A percentile compares a stretch with the other conserved stretches of the same genome.
phyloP scores from a whole-genome alignment of 1,140 invertebrate genomes.

The Stegodyphus dumicola region DNA sequence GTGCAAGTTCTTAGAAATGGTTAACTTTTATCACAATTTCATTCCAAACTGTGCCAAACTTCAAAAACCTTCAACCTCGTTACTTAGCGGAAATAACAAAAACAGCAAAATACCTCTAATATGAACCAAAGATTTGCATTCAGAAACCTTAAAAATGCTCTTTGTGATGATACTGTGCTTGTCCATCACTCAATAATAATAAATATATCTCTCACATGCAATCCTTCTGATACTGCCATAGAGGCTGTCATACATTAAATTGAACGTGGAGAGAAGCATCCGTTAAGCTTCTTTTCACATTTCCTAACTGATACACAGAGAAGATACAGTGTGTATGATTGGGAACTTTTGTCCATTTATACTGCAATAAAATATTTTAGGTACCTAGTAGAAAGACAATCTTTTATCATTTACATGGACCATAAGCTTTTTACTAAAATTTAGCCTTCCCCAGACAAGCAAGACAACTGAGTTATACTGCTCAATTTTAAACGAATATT shows the following conservation, averaged over 20 bases:
- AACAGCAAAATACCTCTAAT: conserved; percentile 25
- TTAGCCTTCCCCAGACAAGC: conserved; percentile 7
- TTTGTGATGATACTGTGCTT: conserved; percentile 60
- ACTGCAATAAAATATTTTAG: conserved; percentile 64
- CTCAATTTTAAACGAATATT: conserved; percentile 67
- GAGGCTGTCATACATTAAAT: conserved; percentile 58
- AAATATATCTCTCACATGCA: conserved; percentile 34
- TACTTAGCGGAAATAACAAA: conserved; percentile 13
- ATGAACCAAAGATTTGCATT: conserved; percentile 65
- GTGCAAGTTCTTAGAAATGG: conserved; percentile 66
- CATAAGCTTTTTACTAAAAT: conserved; percentile 62
- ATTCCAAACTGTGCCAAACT: conserved; percentile 43
- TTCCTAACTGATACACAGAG: neutral
- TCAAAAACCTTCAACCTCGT: conserved; percentile 7
- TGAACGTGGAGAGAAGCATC: neutral
- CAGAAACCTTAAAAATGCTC: conserved; percentile 66
- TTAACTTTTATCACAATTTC: conserved; percentile 67
- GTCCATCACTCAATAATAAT: conserved; percentile 17
- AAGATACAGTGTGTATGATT: neutral
- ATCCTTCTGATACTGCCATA: conserved; percentile 52
- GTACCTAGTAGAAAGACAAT: conserved; percentile 64
- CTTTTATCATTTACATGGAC: conserved; percentile 64
- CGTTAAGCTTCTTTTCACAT: conserved; percentile 40
- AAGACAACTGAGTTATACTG: conserved; percentile 66
- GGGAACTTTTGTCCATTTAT: conserved; percentile 63